phyloP scores from a whole-genome alignment of 2,113 vertebrate species.

The Odocoileus hemionus region DNA sequence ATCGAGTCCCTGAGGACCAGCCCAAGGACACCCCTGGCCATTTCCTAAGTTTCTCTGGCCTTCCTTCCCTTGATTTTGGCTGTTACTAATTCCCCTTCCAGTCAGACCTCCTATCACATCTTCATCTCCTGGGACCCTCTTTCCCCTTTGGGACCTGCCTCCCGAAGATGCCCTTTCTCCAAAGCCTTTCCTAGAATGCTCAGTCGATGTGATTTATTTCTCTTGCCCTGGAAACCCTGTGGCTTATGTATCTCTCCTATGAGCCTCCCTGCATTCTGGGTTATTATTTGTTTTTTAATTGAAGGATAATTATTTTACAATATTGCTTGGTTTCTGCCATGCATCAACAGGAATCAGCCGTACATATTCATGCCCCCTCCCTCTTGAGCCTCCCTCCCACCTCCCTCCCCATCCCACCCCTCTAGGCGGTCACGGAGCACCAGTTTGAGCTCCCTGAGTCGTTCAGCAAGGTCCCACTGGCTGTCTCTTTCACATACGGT shows the following conservation, averaged over 20 bases:
- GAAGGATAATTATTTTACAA: neutral
- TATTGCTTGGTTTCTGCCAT: neutral
- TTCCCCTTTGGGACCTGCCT: neutral
- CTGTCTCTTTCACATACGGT: neutral
- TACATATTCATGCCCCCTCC: neutral
- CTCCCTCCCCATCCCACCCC: neutral
- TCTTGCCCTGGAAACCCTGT: neutral
- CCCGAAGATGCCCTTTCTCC: neutral
- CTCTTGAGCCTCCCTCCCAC: neutral
- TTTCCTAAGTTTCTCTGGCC: neutral
- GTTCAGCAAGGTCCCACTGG: neutral
- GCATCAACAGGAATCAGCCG: rapidly evolving
- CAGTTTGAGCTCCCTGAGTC: neutral
- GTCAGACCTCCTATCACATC: neutral
- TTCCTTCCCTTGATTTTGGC: neutral
- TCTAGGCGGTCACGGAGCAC: neutral
- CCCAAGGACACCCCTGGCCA: rapidly evolving
- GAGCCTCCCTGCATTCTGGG: neutral
- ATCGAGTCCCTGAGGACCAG: rapidly evolving
- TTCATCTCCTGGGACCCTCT: neutral
- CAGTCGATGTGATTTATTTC: too few species aligned
- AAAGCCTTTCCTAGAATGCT: neutral
- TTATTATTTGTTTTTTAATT: neutral
- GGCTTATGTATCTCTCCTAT: neutral
- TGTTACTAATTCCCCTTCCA: neutral